Evolutionary conservation across 2,888 invertebrate species (phyloP), one percentile per base, ranked within the genome.

Genomic region (Marronus borbonicus): DNA sequence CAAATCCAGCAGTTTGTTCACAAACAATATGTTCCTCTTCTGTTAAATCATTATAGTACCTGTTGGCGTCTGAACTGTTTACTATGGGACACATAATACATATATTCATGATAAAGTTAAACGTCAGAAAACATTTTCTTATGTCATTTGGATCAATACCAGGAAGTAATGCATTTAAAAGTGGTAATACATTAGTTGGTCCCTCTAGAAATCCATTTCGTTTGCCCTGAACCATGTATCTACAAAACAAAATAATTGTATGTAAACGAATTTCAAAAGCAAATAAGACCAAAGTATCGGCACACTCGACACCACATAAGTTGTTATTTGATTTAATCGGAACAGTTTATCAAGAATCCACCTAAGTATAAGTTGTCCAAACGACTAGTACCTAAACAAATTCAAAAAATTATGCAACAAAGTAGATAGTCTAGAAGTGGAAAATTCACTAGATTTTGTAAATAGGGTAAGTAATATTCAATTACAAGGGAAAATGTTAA

Each of bases 81-180:
- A 96, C 93, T 31, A 96, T 89, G 0, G 97, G 96, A 36, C 97
- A 92, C 90, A 97, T 91, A 81, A 93, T 93, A 14, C 93, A 91
- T 85, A 95, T 93, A 65, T 94, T 92, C 3, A 94, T 91, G 76
- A 97, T 93, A 84, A 96, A 93, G 84, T 95, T 95, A 79, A 97
- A 92, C 0, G 96, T 94, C 31, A 94, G 91, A 74, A 94, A 89
- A 31, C 93, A 93, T 87, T 95, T 95, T 81, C 92, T 91, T 60
- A 94, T 91, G 87, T 98, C 97, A 85, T 98, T 98, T 0, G 96
- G 94, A 87, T 98, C 98, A 62, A 98, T 94, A 14, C 97, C 97
- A 0, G 98, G 97, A 20, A 98, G 89, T 0, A 95, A 91, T 0
- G 94, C 93, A 86, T 95, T 92, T 14, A 98, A 89, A 36, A 98